Evolutionary conservation across 2,888 invertebrate species (phyloP).

Genomic region (Phaedon cochleariae): DNA sequence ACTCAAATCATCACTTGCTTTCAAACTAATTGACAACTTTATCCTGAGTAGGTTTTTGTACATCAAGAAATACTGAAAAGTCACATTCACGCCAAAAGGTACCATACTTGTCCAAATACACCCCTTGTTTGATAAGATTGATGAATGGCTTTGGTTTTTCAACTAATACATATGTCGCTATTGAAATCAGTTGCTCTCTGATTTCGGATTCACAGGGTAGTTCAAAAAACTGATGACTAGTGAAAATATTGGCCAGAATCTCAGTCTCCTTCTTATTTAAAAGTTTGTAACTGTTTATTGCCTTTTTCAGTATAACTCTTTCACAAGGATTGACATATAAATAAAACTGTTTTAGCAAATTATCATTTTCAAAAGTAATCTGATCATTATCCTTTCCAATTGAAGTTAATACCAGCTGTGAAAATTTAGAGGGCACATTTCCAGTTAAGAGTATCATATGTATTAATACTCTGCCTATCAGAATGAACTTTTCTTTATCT

Average conservation of each 20-base stretch:
- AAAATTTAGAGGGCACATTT: slow-evolving; percentile 12
- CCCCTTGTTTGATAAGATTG: not conserved
- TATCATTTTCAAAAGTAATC: not conserved
- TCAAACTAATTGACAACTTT: slow-evolving; percentile 10
- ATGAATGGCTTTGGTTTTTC: not conserved
- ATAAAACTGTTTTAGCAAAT: slow-evolving; percentile 4
- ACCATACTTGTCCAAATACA: not conserved
- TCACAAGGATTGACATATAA: slow-evolving; percentile 9
- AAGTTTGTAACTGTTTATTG: slow-evolving; percentile 1
- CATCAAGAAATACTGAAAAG: not conserved
- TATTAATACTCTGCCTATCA: slow-evolving; percentile 12
- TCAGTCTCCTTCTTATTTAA: not conserved
- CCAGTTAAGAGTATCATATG: slow-evolving; percentile 17
- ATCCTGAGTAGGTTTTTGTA: not conserved
- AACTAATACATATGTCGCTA: not conserved
- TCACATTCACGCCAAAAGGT: not conserved
- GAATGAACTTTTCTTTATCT: not conserved
- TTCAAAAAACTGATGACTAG: slow-evolving; percentile 3
- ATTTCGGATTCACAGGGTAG: not conserved
- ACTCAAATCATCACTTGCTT: slow-evolving; percentile 10
- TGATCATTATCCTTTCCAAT: slow-evolving; percentile 11
- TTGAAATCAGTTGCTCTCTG: not conserved
- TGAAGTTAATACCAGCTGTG: slow-evolving; percentile 1
- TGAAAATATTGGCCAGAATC: not conserved
- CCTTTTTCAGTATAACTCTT: not conserved